Conservation (phyloP, 2,797 vertebrate genomes). For the Streptopelia turtur region DNA sequence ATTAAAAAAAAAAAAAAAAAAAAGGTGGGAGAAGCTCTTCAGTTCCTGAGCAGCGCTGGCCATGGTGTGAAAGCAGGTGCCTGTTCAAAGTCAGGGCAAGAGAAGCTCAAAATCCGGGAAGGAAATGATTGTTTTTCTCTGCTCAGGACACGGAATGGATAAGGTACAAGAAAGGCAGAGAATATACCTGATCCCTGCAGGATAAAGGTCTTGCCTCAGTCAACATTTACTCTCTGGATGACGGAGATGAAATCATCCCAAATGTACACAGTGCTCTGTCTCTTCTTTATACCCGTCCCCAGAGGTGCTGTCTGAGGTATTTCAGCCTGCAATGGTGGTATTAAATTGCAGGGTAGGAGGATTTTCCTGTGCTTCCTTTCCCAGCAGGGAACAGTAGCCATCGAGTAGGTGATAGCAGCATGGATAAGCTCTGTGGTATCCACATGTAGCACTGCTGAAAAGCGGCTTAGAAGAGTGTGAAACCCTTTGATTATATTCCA, state of each 20-base stretch:
- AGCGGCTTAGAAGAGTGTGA: neutral
- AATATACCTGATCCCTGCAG: neutral
- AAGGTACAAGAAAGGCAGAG: neutral
- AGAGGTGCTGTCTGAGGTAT: neutral
- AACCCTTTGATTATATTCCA: neutral
- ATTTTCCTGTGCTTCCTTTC: neutral
- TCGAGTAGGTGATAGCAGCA: neutral
- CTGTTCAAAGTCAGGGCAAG: neutral
- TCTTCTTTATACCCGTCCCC: neutral
- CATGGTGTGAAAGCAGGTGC: neutral
- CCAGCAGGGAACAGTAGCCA: neutral
- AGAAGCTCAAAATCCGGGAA: neutral
- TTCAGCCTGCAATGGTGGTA: neutral
- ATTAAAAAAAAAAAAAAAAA: too few relatives aligned
- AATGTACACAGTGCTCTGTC: neutral
- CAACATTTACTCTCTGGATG: conserved; percentile 33
- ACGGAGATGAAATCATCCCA: conserved; percentile 45
- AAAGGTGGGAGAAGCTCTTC: neutral
- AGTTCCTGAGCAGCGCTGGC: neutral
- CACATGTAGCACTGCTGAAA: rapidly evolving
- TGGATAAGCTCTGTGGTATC: neutral
- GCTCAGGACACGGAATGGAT: neutral
- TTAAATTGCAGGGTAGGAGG: neutral
- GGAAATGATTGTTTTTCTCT: neutral
- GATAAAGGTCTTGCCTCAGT: conserved; percentile 32